Evolutionary conservation across 2,888 invertebrate genomes (phyloP).

Genomic region (Camptogramma bilineatum): DNA sequence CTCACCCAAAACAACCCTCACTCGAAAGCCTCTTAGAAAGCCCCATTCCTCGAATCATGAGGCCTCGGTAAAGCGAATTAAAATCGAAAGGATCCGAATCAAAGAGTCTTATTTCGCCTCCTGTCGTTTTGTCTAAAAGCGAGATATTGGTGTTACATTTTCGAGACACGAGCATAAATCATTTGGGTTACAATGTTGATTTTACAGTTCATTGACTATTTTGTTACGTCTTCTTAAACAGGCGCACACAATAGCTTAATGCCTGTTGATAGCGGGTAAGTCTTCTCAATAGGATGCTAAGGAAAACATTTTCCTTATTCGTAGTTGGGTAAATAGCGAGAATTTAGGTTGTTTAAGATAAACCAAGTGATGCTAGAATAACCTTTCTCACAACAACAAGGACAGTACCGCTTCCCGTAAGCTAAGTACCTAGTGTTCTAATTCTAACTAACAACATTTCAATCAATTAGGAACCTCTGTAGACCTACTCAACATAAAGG

Average conservation of each 20-base stretch:
- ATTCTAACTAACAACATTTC: too few species aligned
- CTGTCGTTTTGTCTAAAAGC: constrained; percentile 30
- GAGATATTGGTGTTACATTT: constrained; percentile 29
- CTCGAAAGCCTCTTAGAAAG: constrained; percentile 23
- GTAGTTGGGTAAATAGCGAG: background rate
- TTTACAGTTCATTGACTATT: constrained; percentile 11
- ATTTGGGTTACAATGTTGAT: constrained; percentile 2
- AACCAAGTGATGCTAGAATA: too few species aligned
- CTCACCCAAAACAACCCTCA: constrained; percentile 27
- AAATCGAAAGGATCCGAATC: constrained; percentile 34
- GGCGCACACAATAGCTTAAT: background rate
- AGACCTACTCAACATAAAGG: too few species aligned
- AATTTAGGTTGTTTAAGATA: too few species aligned
- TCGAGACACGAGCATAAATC: constrained; percentile 14
- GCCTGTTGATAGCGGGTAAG: background rate
- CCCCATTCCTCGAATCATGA: constrained; percentile 28
- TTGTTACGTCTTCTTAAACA: background rate
- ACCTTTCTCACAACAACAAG: too few species aligned
- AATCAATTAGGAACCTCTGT: too few species aligned
- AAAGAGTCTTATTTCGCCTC: constrained; percentile 37
- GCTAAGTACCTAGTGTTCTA: too few species aligned
- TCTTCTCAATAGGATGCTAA: background rate
- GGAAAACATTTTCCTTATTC: too few species aligned
- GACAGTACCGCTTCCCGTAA: too few species aligned
- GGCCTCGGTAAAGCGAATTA: constrained; percentile 39